Base-by-base conservation (phyloP, 2,797 vertebrate species). In the Anomalospiza imberbis region DNA sequence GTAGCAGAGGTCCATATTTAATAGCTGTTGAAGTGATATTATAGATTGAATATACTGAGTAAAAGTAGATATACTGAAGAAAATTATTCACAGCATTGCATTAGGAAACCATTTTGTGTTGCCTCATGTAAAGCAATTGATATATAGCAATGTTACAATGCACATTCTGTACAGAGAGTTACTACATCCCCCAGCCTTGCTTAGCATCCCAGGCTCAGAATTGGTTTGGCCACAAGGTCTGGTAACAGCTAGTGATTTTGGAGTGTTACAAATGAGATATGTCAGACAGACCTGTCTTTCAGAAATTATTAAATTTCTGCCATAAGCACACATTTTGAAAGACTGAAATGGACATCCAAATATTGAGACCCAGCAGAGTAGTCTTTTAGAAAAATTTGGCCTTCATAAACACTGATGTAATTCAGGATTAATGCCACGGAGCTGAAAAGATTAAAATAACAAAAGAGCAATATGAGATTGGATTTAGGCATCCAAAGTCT, bases 391-490 rank as follows among this genome's bases (percentile, higher is more conserved):
- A 92, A 95, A 94, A 31, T 12, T 84, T 89, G 87, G 89, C 66
- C 45, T 90, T 70, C 54, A 17, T 44, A 45, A 81, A 84, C 76
- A 88, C 65, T 92, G 89, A 88, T 92, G 82, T 91, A 95, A 93
- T 91, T 91, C 82, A 85, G 78, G 61, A 95, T 94, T 89, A 92
- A 85, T 91, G 79, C 76, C 81, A 92, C 18, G 1, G 2, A 94
- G 31, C 65, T 92, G 62, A 81, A 92, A 80, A 93, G 58, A 91
- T 86, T 96, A 53, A 58, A 89, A 63, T 67, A 88, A 80, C 55
- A 92, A 92, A 95, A 91, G 70, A 92, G 79, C 73, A 92, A 92
- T 73, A 83, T 73, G 76, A 91, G 58, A 86, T 60, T 77, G 34
- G 76, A 93, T 17, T 85, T 88, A 80, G 67, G 70, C 55, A 74